Percentiles rank a stretch among this genome's conserved stretches.
phyloP scores from a whole-genome alignment of 2,888 invertebrate species.

The Dicycla oo region DNA sequence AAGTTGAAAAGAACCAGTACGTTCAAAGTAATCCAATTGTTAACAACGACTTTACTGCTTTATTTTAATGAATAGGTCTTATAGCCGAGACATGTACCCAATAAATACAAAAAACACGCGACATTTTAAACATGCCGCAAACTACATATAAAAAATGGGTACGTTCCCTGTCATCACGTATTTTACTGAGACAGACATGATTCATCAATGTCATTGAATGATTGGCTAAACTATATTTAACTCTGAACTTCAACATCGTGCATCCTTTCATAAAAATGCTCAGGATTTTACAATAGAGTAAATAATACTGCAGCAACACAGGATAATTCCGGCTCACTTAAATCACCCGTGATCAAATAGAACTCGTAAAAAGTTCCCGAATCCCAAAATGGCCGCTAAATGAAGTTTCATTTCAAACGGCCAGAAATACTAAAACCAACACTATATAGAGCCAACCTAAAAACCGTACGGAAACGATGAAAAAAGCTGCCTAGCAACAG shows the following conservation, averaged over 20 bases:
- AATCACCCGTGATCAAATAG: slow-evolving; percentile 10
- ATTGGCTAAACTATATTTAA: slow-evolving; percentile 48
- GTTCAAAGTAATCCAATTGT: background rate
- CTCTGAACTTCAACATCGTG: slow-evolving; percentile 32
- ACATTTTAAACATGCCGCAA: slow-evolving; percentile 26
- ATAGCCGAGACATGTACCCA: background rate
- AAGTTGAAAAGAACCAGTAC: background rate
- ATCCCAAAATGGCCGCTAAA: slow-evolving; percentile 33
- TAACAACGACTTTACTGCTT: background rate
- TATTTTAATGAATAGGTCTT: background rate
- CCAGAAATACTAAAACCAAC: slow-evolving; percentile 47
- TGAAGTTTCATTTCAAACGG: slow-evolving; percentile 32
- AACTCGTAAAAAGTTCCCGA: slow-evolving; percentile 24
- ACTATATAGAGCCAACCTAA: slow-evolving; percentile 38
- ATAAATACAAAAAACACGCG: slow-evolving; percentile 26
- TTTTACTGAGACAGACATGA: slow-evolving; percentile 52
- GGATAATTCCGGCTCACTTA: background rate
- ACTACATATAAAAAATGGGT: slow-evolving; percentile 50
- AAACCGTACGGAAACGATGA: slow-evolving; percentile 57
- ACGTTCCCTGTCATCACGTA: slow-evolving; percentile 45
- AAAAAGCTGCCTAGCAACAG: slow-evolving; percentile 75
- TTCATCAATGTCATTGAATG: slow-evolving; percentile 58
- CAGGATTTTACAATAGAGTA: slow-evolving; percentile 11
- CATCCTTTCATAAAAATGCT: slow-evolving; percentile 20
- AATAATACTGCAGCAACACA: slow-evolving; percentile 24